Percentiles rank a stretch among this genome's conserved stretches.
phyloP scores from a whole-genome alignment of 2,888 invertebrate species.

The Scaptomyza polygonia region DNA sequence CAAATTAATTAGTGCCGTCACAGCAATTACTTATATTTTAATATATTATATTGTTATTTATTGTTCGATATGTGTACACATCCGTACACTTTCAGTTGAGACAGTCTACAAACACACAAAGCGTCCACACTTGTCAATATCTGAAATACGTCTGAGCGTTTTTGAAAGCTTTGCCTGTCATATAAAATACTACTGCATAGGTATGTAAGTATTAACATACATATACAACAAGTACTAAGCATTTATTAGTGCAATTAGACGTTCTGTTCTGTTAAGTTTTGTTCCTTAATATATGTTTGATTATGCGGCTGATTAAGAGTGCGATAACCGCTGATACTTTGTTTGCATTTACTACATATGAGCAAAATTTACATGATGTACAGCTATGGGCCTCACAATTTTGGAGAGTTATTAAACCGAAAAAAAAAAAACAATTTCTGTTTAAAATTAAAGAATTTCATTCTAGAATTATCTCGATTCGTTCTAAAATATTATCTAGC shows the following conservation, averaged over 20 bases:
- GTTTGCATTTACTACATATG: constrained; percentile 1
- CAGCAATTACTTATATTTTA: not conserved
- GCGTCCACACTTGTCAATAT: constrained; percentile 59
- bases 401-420: not conserved
- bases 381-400: constrained; percentile 4
- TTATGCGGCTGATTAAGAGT: constrained; percentile 48
- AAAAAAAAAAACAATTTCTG: too few relatives aligned
- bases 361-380: not conserved
- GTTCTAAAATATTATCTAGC: too few relatives aligned
- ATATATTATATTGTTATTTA: constrained; percentile 7
- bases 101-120: constrained; percentile 13
- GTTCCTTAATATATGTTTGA: constrained; percentile 41
- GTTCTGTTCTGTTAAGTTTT: not conserved
- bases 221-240: constrained; percentile 23
- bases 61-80: not conserved
- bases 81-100: constrained; percentile 10
- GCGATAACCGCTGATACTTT: constrained; percentile 41
- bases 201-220: not conserved
- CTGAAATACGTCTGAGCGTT: constrained; percentile 64
- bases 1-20: constrained; percentile 12
- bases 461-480: too few relatives aligned
- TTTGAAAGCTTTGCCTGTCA: constrained; percentile 33
- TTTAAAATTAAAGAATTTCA: too few relatives aligned
- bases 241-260: constrained; percentile 64
- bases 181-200: constrained; percentile 7